Conservation (phyloP, 2,888 invertebrate genomes). For the Ephialtes manifestator region DNA sequence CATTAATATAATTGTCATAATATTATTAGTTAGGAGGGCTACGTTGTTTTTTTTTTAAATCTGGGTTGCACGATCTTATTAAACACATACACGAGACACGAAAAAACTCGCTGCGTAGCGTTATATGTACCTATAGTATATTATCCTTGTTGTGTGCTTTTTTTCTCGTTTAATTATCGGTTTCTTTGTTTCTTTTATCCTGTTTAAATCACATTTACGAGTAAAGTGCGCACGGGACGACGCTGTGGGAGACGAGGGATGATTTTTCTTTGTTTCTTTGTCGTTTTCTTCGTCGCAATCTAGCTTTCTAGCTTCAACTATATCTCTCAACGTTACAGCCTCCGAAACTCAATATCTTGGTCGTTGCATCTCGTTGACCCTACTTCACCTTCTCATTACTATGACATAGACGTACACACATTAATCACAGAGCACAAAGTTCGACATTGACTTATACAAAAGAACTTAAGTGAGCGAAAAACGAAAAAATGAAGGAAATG, state of each 20-base stretch:
- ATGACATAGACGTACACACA: slow-evolving; percentile 66
- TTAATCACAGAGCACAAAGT: slow-evolving; percentile 69
- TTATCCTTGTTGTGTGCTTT: slow-evolving; percentile 50
- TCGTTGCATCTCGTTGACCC: slow-evolving; percentile 44
- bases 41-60: slow-evolving; percentile 70
- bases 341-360: slow-evolving; percentile 38
- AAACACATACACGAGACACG: slow-evolving; percentile 84
- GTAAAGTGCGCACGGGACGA: slow-evolving; percentile 75
- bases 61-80: slow-evolving; percentile 78
- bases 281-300: slow-evolving; percentile 7
- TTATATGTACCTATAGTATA: slow-evolving; percentile 70
- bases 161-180: slow-evolving; percentile 42
- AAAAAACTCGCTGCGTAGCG: slow-evolving; percentile 81
- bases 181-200: slow-evolving; percentile 26
- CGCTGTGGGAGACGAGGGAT: slow-evolving; percentile 63
- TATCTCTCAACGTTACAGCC: slow-evolving; percentile 30
- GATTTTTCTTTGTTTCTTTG: slow-evolving; percentile 13
- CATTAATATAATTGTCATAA: slow-evolving; percentile 64
- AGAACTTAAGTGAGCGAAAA: slow-evolving; percentile 21
- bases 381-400: slow-evolving; percentile 49
- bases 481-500: slow-evolving; percentile 1
- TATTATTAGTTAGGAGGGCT: slow-evolving; percentile 73
- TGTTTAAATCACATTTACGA: slow-evolving; percentile 83
- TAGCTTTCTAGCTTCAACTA: not conserved
- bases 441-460: slow-evolving; percentile 69